A percentile compares a stretch with the other conserved stretches of the same genome.
These are phyloP conservation scores for Momotus momota DNA, from an alignment of 2,797 vertebrate species.

Conservation along the genomic window DNA sequence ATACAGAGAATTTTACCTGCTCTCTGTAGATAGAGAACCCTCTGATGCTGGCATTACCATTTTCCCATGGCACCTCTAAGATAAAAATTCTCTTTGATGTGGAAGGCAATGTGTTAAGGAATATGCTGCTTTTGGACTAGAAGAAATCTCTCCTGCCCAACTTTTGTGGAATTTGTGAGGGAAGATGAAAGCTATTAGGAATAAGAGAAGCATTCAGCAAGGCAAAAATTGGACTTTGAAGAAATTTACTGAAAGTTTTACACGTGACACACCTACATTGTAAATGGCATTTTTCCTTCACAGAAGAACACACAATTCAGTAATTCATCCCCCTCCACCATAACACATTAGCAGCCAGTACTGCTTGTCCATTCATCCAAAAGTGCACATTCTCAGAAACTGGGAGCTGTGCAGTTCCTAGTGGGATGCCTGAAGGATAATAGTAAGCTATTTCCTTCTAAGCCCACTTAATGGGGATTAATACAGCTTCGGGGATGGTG, in stretches of 20 bases:
- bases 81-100: not conserved
- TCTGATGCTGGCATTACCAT: rapidly evolving
- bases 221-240: conserved; percentile 8
- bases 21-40: not conserved
- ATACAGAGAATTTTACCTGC: not conserved
- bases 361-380: conserved; percentile 69
- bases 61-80: not conserved
- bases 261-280: conserved; percentile 72
- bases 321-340: conserved; percentile 65
- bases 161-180: conserved; percentile 52
- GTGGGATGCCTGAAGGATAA: conserved; percentile 27
- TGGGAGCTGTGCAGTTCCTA: not conserved
- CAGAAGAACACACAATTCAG: conserved; percentile 54
- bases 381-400: conserved; percentile 59
- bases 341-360: not conserved
- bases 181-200: conserved; percentile 33
- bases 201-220: conserved; percentile 33
- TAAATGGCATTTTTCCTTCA: conserved; percentile 60
- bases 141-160: not conserved
- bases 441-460: conserved; percentile 32
- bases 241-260: conserved; percentile 51
- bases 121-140: not conserved
- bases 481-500: not conserved
- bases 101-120: conserved; percentile 14
- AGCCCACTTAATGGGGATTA: not conserved